A percentile compares a stretch with the other conserved stretches of the same genome.
Conservation (phyloP, 2,113 vertebrate genomes). For the Prochilodus magdalenae region DNA sequence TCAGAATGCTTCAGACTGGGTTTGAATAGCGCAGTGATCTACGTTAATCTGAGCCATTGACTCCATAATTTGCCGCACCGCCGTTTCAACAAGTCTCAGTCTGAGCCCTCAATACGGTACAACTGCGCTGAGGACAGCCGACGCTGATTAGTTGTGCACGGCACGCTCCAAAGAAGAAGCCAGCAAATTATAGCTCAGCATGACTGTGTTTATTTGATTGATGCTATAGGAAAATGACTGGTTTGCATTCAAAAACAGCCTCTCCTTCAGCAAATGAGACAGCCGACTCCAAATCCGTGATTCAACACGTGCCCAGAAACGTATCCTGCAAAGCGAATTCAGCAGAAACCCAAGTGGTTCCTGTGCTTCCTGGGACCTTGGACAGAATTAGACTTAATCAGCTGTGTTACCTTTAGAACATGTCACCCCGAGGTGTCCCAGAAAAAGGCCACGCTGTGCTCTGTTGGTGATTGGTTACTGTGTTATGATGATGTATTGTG, state of each 20-base stretch:
- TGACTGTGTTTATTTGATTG: conserved; percentile 12
- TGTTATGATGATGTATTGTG: not conserved
- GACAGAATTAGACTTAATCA: conserved; percentile 6
- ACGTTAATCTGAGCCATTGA: not conserved
- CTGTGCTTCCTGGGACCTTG: not conserved
- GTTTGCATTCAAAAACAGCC: not conserved
- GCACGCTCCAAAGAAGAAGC: not conserved
- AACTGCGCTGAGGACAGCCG: not conserved
- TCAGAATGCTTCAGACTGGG: not conserved
- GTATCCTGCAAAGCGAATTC: not conserved
- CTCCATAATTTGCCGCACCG: not conserved
- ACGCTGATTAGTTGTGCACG: not conserved
- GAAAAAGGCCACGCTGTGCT: not conserved
- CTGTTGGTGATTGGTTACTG: not conserved
- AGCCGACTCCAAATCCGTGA: not conserved
- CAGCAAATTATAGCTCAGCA: not conserved
- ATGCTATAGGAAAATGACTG: not conserved
- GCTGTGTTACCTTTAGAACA: not conserved
- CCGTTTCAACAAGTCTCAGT: not conserved
- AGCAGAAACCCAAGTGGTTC: not conserved
- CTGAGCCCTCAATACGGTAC: not conserved
- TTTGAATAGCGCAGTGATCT: not conserved
- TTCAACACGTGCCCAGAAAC: not conserved
- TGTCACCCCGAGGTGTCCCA: not conserved
- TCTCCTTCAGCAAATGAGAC: not conserved